These are phyloP conservation scores for Tiliacea aurago DNA, from an alignment of 2,888 invertebrate genomes.

Conservation along the genomic window DNA sequence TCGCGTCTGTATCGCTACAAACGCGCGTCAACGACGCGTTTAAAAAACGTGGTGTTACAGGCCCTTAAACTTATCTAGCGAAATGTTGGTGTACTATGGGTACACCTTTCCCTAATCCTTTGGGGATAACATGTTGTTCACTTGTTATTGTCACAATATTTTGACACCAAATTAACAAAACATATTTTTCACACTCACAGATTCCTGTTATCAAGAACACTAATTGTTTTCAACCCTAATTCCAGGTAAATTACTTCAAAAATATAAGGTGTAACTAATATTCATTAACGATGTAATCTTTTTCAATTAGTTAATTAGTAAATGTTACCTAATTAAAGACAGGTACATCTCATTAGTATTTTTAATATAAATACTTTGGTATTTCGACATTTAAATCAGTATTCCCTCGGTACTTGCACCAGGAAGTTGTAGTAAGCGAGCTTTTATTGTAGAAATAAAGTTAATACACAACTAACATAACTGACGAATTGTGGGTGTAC, in stretches of 20 bases:
- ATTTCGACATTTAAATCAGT: conserved; percentile 57
- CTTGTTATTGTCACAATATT: neutral
- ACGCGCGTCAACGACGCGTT: no score
- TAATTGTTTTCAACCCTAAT: neutral
- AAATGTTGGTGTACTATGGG: no score
- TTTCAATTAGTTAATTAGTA: neutral
- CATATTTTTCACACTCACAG: neutral
- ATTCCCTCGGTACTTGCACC: conserved; percentile 2
- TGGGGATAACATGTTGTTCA: no score
- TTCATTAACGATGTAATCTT: neutral
- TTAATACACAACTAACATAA: no score
- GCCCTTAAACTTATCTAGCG: no score
- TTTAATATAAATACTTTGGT: conserved; percentile 44
- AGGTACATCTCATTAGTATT: conserved; percentile 16
- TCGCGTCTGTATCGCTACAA: no score
- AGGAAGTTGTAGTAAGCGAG: neutral
- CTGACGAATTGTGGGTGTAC: no score
- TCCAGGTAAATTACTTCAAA: neutral
- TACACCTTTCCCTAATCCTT: no score
- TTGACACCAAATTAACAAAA: neutral
- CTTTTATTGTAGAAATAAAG: neutral
- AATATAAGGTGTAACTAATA: neutral
- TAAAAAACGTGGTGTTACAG: no score
- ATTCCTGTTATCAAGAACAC: neutral
- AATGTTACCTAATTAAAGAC: conserved; percentile 16